These are phyloP conservation scores for Steromphala cineraria DNA, from an alignment of 2,888 invertebrate species.

Conservation along the genomic window DNA sequence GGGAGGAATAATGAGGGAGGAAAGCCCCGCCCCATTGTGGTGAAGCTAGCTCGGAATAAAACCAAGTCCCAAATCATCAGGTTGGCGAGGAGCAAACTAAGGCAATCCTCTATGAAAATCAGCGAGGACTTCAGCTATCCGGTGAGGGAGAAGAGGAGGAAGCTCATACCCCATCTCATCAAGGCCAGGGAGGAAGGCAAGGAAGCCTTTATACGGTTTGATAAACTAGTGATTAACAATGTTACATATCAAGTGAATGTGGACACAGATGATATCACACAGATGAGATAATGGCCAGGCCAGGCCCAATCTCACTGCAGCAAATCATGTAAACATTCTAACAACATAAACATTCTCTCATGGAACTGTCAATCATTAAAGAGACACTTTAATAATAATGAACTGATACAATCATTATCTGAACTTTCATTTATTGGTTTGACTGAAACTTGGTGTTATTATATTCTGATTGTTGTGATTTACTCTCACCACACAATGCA, in stretches of 20 bases:
- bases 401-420: too few species aligned
- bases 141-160: not conserved
- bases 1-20: not conserved
- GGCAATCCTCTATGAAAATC: not conserved
- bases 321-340: too few species aligned
- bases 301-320: not conserved
- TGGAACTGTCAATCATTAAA: too few species aligned
- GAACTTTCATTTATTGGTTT: too few species aligned
- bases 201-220: not conserved
- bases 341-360: too few species aligned
- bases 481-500: too few species aligned
- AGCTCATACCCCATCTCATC: not conserved
- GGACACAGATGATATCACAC: not conserved
- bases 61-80: too few species aligned
- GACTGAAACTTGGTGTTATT: too few species aligned
- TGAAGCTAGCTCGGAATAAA: not conserved
- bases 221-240: conserved; percentile 5
- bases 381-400: too few species aligned
- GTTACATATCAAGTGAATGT: not conserved
- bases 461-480: too few species aligned
- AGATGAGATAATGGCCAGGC: not conserved
- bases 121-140: not conserved
- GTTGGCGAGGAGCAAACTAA: not conserved
- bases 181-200: not conserved
- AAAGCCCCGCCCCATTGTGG: not conserved